phyloP scores from a whole-genome alignment of 2,113 vertebrate species.

The Oostethus manadensis region DNA sequence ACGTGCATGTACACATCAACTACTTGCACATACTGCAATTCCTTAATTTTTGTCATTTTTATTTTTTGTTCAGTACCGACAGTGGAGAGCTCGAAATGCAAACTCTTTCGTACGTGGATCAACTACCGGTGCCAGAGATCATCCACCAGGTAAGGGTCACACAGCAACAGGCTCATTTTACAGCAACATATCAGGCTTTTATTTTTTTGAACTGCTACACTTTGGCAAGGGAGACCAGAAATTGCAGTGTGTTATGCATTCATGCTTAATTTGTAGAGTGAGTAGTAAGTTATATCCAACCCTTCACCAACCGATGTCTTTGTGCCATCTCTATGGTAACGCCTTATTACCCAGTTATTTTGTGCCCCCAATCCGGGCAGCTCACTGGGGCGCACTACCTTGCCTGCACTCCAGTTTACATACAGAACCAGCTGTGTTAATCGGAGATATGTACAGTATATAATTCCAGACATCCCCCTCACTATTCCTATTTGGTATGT shows the following conservation, averaged over 20 bases:
- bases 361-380: constrained; percentile 36
- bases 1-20: background rate
- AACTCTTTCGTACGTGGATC: constrained; percentile 80
- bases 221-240: background rate
- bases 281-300: constrained; percentile 36
- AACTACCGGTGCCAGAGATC: constrained; percentile 93
- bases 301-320: constrained; percentile 46
- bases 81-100: constrained; percentile 60
- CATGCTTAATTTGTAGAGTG: constrained; percentile 31
- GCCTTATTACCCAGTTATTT: constrained; percentile 40
- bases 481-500: too few species aligned
- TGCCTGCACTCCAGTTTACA: too few species aligned
- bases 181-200: background rate
- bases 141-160: constrained; percentile 86
- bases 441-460: too few species aligned
- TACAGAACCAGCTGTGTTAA: too few species aligned
- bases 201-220: background rate
- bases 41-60: constrained; percentile 7
- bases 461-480: too few species aligned
- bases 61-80: constrained; percentile 52
- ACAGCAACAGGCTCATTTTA: background rate
- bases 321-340: constrained; percentile 58
- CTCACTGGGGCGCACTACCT: constrained; percentile 45
- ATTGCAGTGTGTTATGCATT: constrained; percentile 6
- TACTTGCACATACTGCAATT: too few species aligned